Evolutionary conservation across 2,113 vertebrate genomes (phyloP).

Genomic region (Myrmecophaga tridactyla): DNA sequence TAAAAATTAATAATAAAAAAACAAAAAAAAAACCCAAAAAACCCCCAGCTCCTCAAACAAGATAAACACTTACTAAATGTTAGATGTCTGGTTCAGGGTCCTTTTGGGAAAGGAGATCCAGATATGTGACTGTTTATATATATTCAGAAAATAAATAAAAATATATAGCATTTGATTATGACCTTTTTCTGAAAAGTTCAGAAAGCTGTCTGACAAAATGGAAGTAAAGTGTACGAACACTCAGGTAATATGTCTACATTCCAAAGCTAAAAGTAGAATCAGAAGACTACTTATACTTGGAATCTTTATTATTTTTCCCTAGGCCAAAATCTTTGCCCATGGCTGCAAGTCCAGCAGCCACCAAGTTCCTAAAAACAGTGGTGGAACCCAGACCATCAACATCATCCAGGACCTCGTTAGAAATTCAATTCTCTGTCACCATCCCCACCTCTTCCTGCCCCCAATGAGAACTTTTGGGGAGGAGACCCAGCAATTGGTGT

Average conservation of each 20-base stretch:
- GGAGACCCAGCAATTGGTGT: neutral
- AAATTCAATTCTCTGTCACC: neutral
- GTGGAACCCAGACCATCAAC: neutral
- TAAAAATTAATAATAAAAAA: too few species aligned
- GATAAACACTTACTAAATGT: neutral
- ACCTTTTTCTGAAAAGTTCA: neutral
- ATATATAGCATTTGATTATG: conserved; percentile 1
- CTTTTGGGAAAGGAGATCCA: neutral
- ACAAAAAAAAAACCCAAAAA: too few species aligned
- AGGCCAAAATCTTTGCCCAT: neutral
- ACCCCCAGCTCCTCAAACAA: neutral
- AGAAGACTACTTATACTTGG: neutral
- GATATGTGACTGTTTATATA: neutral
- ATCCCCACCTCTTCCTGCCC: neutral
- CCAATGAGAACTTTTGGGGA: neutral
- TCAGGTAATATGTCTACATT: neutral
- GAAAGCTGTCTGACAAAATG: conserved; percentile 19
- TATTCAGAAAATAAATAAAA: neutral
- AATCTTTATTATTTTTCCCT: neutral
- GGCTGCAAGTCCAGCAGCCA: neutral
- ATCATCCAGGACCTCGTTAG: neutral
- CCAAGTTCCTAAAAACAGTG: conserved; percentile 7
- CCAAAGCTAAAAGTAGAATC: conserved; percentile 8
- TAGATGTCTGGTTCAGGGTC: neutral
- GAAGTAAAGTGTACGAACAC: neutral